Base-by-base conservation (phyloP, 2,113 vertebrate genomes). In the Pseudorectes ferrugineus region DNA sequence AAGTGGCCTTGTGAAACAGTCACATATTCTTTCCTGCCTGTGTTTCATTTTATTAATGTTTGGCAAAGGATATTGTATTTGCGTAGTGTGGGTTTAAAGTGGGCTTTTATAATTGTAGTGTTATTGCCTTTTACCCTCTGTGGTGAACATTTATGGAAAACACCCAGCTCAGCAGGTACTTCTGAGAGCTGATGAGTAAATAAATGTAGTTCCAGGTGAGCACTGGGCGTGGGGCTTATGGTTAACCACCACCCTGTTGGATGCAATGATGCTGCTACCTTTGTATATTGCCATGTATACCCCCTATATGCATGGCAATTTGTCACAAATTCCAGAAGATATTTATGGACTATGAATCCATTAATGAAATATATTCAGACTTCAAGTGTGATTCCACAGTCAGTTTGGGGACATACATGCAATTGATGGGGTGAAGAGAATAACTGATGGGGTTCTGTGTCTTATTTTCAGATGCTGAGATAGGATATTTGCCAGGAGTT, bases 261-360 rank as follows among this genome's bases (percentile, higher is more conserved):
- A 71, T 40, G 11, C 14, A 40, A 24, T 2, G 1, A 25, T 17
- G 18, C 12, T 66, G n/a, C 26, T 85, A 26, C 11, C 48, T 79
- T 82, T 10, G 0, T 35, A 7, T 31, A 23, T 35, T 72, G 40
- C 12, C n/a, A 28, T 11, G 6, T 48, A 55, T 8, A 43, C 3
- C 1, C 12, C 17, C 55, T 25, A 18, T 14, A 10, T 10, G 11
- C 2, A 4, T 4, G 2, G 11, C 20, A 55, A 22, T 63, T 73
- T 67, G 35, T 58, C 38, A 55, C 23, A 63, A 29, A 75, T 51
- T 25, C 2, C 2, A 25, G 5, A 66, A 74, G 3, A 14, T 70
- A 49, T n/a, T 93, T 74, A 54, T 46, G 38, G 45, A n/a, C 70
- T 36, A 6, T n/a, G 55, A 91, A 67, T 29, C 12, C 31, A 67